Conservation (phyloP, 2,797 vertebrate species). For the Toxotes lorentzi region DNA sequence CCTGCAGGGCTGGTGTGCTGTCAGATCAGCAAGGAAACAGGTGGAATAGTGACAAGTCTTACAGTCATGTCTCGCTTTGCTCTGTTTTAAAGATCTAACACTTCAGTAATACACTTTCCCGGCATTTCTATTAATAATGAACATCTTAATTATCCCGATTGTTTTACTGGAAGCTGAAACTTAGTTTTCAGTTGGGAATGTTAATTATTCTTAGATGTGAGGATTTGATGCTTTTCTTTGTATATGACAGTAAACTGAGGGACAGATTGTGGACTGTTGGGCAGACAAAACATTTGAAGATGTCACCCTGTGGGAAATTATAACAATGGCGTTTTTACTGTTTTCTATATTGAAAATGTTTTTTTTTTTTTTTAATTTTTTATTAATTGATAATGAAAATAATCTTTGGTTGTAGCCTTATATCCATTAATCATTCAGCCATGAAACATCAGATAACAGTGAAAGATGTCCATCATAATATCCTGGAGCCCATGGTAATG, state of each 20-base stretch:
- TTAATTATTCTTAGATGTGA: background rate
- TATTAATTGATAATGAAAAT: too few relatives aligned
- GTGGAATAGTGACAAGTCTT: background rate
- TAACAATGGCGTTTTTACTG: too few relatives aligned
- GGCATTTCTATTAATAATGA: background rate
- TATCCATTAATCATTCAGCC: background rate
- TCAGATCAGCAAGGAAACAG: constrained; percentile 15
- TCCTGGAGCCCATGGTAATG: background rate
- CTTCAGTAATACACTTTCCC: background rate
- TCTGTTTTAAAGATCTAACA: background rate
- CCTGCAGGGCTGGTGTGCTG: constrained; percentile 4
- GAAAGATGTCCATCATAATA: background rate
- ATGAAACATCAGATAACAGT: background rate
- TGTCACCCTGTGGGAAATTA: background rate
- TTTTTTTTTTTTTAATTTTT: too few relatives aligned
- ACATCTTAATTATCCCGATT: background rate
- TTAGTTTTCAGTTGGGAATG: background rate
- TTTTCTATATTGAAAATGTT: too few relatives aligned
- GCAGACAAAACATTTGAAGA: background rate
- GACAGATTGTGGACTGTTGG: background rate
- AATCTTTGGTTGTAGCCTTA: too few relatives aligned
- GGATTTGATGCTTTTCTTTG: background rate
- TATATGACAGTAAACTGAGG: background rate
- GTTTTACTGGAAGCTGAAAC: background rate
- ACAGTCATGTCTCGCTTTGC: background rate